These are phyloP conservation scores for Leptinotarsa texana DNA, from an alignment of 1,140 invertebrate species.

Conservation along the genomic window DNA sequence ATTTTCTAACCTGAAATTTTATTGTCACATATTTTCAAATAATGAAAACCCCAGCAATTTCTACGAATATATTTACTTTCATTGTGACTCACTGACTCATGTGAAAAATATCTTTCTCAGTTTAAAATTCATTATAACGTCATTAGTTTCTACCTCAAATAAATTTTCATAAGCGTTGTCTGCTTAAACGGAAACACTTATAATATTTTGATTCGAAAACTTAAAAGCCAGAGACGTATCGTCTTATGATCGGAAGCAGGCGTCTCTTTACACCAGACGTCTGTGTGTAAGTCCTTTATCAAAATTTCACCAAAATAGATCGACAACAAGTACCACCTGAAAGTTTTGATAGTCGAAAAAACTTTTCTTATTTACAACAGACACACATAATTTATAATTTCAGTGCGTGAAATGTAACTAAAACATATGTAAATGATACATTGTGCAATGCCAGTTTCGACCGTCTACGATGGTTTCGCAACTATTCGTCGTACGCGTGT, in stretches of 20 bases:
- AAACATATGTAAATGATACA: background rate
- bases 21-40: too few relatives aligned
- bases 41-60: too few relatives aligned
- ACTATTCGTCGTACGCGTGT: slow-evolving; percentile 70
- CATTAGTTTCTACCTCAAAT: too few relatives aligned
- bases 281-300: background rate
- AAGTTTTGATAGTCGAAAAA: background rate
- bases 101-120: too few relatives aligned
- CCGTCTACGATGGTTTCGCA: slow-evolving; percentile 79
- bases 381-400: background rate
- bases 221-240: background rate
- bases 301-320: background rate
- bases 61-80: too few relatives aligned
- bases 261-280: too few relatives aligned
- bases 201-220: background rate
- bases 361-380: too few relatives aligned
- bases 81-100: too few relatives aligned
- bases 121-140: too few relatives aligned
- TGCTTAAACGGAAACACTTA: background rate
- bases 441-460: slow-evolving; percentile 57
- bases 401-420: background rate
- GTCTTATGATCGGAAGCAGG: background rate
- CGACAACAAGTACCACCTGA: background rate
- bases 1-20: too few relatives aligned
- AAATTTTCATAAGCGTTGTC: background rate